Percentiles rank a stretch among this genome's conserved stretches.
These are phyloP conservation scores for Pristionchus maxplancki DNA, from an alignment of 2,888 invertebrate species.

Conservation along the genomic window DNA sequence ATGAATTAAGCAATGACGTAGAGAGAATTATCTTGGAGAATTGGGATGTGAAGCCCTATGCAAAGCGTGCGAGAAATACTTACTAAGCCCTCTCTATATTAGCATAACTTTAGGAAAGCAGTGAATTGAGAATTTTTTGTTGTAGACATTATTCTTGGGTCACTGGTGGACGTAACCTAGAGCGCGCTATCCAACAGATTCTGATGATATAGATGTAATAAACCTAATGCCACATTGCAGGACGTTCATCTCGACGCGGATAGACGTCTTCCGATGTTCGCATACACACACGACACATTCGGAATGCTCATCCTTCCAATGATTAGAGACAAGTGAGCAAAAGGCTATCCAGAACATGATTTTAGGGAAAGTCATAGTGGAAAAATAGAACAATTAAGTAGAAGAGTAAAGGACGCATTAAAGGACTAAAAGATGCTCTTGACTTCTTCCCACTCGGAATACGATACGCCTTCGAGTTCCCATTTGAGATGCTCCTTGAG, in stretches of 20 bases:
- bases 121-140: no score
- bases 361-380: no score
- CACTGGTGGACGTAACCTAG: no score
- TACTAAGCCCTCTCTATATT: not conserved
- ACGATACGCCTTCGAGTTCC: slow-evolving; percentile 59
- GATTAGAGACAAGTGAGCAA: slow-evolving; percentile 89
- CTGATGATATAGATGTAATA: no score
- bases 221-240: no score
- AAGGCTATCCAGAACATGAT: not conserved
- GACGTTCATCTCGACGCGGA: slow-evolving; percentile 82
- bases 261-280: slow-evolving; percentile 90
- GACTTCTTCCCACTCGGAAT: not conserved
- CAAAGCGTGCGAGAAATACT: not conserved
- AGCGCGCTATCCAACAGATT: no score
- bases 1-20: not conserved
- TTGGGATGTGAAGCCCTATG: not conserved
- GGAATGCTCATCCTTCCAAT: slow-evolving; percentile 94
- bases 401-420: not conserved
- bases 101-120: not conserved
- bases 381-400: no score
- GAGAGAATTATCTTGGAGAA: not conserved
- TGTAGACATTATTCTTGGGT: no score
- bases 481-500: no score
- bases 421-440: not conserved
- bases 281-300: slow-evolving; percentile 95